Conservation (phyloP, 2,113 vertebrate genomes). For the Catharus minimus region DNA sequence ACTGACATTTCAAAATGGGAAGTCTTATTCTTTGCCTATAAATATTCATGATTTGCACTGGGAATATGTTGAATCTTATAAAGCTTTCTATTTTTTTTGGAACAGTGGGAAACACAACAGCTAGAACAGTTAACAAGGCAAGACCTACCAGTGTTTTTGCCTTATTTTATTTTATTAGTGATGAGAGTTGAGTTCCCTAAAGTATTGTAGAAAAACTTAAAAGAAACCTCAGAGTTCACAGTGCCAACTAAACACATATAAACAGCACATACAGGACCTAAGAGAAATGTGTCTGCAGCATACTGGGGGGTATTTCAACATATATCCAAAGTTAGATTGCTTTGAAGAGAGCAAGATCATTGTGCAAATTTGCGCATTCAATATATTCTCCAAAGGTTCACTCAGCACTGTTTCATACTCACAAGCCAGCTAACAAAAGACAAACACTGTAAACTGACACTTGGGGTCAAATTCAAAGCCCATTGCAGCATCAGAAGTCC, state of each 20-base stretch:
- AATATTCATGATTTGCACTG: conserved; percentile 34
- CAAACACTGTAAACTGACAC: neutral
- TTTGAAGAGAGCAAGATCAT: neutral
- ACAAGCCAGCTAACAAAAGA: neutral
- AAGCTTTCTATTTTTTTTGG: neutral
- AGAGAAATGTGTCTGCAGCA: neutral
- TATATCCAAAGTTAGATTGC: neutral
- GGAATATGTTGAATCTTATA: conserved; percentile 25
- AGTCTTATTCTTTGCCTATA: conserved; percentile 12
- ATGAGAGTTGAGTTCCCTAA: conserved; percentile 10
- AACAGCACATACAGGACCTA: neutral
- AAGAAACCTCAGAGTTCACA: neutral
- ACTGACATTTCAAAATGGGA: conserved; percentile 22
- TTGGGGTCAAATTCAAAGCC: neutral
- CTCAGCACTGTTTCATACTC: neutral
- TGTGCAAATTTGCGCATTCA: neutral
- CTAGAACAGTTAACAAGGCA: conserved; percentile 22
- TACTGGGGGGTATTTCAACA: neutral
- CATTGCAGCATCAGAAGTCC: neutral
- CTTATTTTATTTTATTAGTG: conserved; percentile 21
- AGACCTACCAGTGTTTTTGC: neutral
- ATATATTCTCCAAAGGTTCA: neutral
- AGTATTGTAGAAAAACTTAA: neutral
- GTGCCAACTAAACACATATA: neutral
- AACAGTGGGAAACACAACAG: neutral